Evolutionary conservation across 2,888 invertebrate genomes (phyloP).

Genomic region (Bugulina stolonifera): DNA sequence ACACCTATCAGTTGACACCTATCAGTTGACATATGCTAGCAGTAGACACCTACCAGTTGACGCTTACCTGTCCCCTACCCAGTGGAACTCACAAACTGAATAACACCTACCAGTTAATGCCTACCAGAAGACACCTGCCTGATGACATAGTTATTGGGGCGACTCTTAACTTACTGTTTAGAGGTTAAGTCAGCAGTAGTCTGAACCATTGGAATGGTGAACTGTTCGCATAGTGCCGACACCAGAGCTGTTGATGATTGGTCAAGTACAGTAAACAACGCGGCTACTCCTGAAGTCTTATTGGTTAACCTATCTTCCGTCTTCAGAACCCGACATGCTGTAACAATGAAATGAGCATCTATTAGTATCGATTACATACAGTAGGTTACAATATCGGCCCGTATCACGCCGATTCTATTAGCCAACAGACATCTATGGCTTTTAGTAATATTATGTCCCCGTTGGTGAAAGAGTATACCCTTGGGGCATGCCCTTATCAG

Average conservation of each 20-base stretch:
- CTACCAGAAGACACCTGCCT: not conserved
- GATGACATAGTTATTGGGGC: not conserved
- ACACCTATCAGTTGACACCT: not conserved
- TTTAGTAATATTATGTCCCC: no score
- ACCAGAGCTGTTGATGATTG: not conserved
- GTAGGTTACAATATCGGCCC: no score
- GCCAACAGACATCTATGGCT: no score
- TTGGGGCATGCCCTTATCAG: no score
- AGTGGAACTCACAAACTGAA: no score
- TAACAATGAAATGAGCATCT: no score
- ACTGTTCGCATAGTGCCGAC: not conserved
- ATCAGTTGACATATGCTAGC: not conserved
- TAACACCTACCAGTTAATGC: no score
- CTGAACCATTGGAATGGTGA: constrained; percentile 22
- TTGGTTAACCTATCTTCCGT: constrained; percentile 19
- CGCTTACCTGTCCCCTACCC: no score
- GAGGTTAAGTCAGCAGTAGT: constrained; percentile 3
- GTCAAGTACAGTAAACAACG: constrained; percentile 12
- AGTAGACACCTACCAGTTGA: not conserved
- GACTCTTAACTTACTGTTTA: not conserved
- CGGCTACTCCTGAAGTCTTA: not conserved
- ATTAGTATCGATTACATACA: no score
- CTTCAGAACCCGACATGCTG: constrained; percentile 3
- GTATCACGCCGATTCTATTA: no score
- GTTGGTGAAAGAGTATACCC: no score